A percentile compares a stretch with the other conserved stretches of the same genome.
Conservation (phyloP, 2,888 invertebrate species). For the Melikaiella ostensackeni region DNA sequence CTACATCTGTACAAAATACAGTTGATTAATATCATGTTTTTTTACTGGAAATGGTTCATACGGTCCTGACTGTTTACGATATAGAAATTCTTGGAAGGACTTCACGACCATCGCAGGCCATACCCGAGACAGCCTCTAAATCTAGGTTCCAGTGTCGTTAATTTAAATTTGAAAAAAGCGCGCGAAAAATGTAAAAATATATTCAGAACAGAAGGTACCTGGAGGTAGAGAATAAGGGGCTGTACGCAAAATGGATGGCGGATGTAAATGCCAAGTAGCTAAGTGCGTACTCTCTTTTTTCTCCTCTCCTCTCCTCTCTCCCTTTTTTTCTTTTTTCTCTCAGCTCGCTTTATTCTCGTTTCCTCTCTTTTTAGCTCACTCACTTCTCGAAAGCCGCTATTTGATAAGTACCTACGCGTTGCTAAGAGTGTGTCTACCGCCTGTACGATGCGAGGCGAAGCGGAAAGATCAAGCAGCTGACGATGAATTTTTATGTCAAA, state of each 20-base stretch:
- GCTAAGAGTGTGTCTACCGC: slow-evolving; percentile 54
- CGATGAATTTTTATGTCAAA: slow-evolving; percentile 58
- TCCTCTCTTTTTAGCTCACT: slow-evolving; percentile 50
- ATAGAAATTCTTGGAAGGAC: no score
- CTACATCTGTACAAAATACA: no score
- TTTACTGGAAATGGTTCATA: no score
- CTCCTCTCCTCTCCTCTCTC: slow-evolving; percentile 35
- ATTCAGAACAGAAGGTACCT: slow-evolving; percentile 53
- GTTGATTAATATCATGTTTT: no score
- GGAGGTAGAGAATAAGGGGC: slow-evolving; percentile 61
- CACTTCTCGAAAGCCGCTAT: slow-evolving; percentile 50
- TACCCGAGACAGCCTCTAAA: no score
- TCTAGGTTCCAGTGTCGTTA: no score
- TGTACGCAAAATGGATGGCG: slow-evolving; percentile 66
- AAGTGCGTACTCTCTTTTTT: slow-evolving; percentile 57
- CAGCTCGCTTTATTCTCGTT: slow-evolving; percentile 35
- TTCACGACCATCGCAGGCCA: no score
- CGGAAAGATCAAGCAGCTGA: slow-evolving; percentile 65
- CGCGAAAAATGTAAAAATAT: no score
- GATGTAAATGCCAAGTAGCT: slow-evolving; percentile 69
- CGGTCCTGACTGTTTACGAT: no score
- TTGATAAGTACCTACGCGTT: slow-evolving; percentile 58
- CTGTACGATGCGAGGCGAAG: slow-evolving; percentile 55
- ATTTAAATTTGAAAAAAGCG: no score
- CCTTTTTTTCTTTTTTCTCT: slow-evolving; percentile 48